A percentile compares a stretch with the other conserved stretches of the same genome.
Evolutionary conservation across 2,888 invertebrate species (phyloP).

Genomic region (Agrochola lota): DNA sequence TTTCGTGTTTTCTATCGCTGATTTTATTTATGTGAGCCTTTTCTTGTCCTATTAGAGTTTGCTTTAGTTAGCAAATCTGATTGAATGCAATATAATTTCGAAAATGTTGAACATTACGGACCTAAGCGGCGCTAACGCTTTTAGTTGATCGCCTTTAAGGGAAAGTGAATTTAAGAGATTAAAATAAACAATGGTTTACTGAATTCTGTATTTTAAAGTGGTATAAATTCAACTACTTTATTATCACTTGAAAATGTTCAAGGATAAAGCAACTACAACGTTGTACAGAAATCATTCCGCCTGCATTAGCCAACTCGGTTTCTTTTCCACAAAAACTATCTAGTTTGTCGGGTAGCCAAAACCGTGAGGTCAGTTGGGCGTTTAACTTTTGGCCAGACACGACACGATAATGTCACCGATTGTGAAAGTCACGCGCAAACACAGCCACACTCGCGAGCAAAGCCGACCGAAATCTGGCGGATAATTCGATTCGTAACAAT

Average conservation of each 20-base stretch:
- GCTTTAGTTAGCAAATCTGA: conserved; percentile 56
- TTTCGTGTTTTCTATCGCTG: conserved; percentile 48
- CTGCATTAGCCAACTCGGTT: conserved; percentile 57
- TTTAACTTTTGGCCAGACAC: conserved; percentile 86
- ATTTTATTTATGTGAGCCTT: conserved; percentile 42
- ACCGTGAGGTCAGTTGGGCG: conserved; percentile 82
- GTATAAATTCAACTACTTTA: conserved; percentile 23
- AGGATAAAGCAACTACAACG: conserved; percentile 48
- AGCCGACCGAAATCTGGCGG: conserved; percentile 79
- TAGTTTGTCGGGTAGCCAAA: conserved; percentile 67
- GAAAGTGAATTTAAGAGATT: conserved; percentile 48
- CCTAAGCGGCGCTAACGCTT: conserved; percentile 38
- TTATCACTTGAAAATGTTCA: conserved; percentile 40
- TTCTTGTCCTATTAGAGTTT: conserved; percentile 44
- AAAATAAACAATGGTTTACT: conserved; percentile 32
- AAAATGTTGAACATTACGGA: conserved; percentile 48
- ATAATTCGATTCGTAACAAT: conserved; percentile 78
- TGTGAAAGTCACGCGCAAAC: conserved; percentile 86
- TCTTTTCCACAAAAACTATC: conserved; percentile 60
- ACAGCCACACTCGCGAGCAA: conserved; percentile 81
- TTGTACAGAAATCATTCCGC: conserved; percentile 36
- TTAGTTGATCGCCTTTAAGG: conserved; percentile 37
- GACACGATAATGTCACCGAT: conserved; percentile 85
- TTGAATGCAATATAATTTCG: conserved; percentile 53
- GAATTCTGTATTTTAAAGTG: conserved; percentile 34